Evolutionary conservation across 2,888 invertebrate genomes (phyloP), one percentile per base, ranked within the genome.

Genomic region (Parnassius mnemosyne): DNA sequence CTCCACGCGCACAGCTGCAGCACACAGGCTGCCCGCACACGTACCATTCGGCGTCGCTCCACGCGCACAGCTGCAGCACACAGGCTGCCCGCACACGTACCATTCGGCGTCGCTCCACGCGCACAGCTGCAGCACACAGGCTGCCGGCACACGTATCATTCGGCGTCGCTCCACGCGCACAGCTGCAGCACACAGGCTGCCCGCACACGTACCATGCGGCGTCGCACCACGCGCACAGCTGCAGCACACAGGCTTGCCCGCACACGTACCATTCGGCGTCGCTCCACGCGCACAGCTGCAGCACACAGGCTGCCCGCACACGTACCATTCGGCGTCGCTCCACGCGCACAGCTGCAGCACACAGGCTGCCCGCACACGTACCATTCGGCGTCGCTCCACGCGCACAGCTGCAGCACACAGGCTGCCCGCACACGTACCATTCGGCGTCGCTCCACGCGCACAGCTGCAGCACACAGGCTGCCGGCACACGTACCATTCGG

Each of bases 21-120:
- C 47, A 7, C 47, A 1, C 49, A 49, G 3, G 10, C 49, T 7
- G 9, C 5, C 7, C 46, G 5, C 49, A 13, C 10, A 49, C 49
- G 49, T 49, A 53, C 97, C 97, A 97, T 86, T 97, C 96, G 16
- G 94, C 94, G 72, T 95, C 95, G 20, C 96, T 95, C 97, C 97
- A 97, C 51, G 94, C 93, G 72, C 94, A 94, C 49, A 97, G 86
- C 60, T 94, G 93, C 65, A 94, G 87, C 58, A 97, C 86, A n/a
- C n/a, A n/a, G 55, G 96, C 96, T 73, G 95, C 94, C 63, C 95
- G 92, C 72, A 97, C n/a, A 13, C 46, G 46, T 47, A 53, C 97
- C 97, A 97, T 86, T 97, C 96, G 16, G 94, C 94, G 72, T 95
- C 95, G 20, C 96, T 95, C 97, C 97, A 97, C 51, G 94, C 93